Percentiles rank a stretch among this genome's conserved stretches.
Evolutionary conservation across 2,113 vertebrate species (phyloP).

Genomic region (Cervus canadensis): DNA sequence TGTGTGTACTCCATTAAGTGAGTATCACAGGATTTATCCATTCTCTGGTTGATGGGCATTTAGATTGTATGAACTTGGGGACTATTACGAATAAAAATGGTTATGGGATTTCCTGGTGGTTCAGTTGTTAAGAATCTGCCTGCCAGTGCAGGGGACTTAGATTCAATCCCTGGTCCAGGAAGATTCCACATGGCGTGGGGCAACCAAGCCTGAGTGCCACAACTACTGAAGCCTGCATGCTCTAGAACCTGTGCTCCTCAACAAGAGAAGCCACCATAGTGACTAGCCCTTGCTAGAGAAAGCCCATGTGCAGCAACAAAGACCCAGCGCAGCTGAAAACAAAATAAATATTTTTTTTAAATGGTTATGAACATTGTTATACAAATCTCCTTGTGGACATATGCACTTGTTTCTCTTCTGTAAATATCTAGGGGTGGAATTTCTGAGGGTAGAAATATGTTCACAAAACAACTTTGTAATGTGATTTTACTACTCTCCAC

Average conservation of each 20-base stretch:
- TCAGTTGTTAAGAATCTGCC: background rate
- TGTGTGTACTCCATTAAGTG: background rate
- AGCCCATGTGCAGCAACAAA: background rate
- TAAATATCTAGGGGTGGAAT: background rate
- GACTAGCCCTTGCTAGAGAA: background rate
- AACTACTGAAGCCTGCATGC: background rate
- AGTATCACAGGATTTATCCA: background rate
- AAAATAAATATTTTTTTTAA: background rate
- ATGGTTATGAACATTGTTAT: background rate
- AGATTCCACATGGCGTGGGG: background rate
- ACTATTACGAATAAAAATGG: background rate
- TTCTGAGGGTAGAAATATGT: background rate
- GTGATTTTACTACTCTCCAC: background rate
- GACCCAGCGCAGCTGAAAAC: background rate
- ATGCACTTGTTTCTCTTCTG: background rate
- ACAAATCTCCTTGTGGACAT: background rate
- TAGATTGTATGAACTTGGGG: background rate
- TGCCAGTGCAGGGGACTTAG: background rate
- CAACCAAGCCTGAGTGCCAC: background rate
- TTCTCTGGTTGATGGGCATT: background rate
- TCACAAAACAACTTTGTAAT: background rate
- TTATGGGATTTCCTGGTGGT: background rate
- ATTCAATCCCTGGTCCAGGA: background rate
- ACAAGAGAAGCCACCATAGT: background rate
- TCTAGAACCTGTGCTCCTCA: background rate